Percentiles rank a stretch among this genome's conserved stretches.
Conservation (phyloP, 2,888 invertebrate species). For the Girardia tigrina region DNA sequence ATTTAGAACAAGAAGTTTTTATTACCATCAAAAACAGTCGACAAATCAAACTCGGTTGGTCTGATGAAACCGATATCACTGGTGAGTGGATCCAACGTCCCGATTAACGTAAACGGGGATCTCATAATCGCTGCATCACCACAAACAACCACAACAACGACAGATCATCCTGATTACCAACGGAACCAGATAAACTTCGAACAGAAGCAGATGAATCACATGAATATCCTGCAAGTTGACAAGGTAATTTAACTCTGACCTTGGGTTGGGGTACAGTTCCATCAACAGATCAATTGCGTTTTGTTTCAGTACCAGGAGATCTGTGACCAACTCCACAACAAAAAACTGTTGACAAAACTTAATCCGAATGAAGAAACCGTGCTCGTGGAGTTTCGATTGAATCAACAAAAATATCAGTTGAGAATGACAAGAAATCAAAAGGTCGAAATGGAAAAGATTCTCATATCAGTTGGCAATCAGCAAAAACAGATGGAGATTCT, state of each 20-base stretch:
- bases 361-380: slow-evolving; percentile 26
- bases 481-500: slow-evolving; percentile 21
- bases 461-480: not conserved
- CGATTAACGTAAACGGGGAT: not conserved
- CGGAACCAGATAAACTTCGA: not conserved
- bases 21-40: not conserved
- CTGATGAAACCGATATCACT: not conserved
- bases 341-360: slow-evolving; percentile 11
- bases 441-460: slow-evolving; percentile 25
- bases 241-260: not conserved
- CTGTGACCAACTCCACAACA: not conserved
- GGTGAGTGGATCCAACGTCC: not conserved
- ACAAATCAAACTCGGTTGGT: not conserved
- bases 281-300: not conserved
- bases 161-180: not conserved
- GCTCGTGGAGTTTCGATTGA: slow-evolving; percentile 26
- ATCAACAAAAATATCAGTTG: not conserved
- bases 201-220: not conserved
- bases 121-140: not conserved
- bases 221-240: not conserved
- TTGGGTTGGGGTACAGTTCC: not conserved
- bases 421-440: slow-evolving; percentile 24
- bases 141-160: not conserved
- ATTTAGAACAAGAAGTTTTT: slow-evolving; percentile 18
- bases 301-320: not conserved